phyloP scores from a whole-genome alignment of 2,888 invertebrate species.

The Neuroscelio doddi region DNA sequence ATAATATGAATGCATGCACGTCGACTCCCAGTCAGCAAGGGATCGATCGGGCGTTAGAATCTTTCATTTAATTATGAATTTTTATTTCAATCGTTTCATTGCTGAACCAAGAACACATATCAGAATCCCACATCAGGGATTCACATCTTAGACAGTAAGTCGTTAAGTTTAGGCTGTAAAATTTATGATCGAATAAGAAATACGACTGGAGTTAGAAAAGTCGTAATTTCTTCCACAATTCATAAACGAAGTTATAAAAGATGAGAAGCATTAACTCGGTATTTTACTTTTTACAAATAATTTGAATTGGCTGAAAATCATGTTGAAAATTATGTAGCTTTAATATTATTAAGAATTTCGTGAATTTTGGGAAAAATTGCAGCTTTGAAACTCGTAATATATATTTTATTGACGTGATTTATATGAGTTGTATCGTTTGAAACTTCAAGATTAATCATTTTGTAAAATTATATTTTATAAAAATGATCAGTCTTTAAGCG shows the following conservation, averaged over 20 bases:
- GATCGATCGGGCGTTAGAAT: conserved; percentile 48
- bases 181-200: conserved; percentile 20
- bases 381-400: conserved; percentile 26
- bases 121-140: conserved; percentile 54
- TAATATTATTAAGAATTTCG: not conserved
- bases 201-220: conserved; percentile 21
- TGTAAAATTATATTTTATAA: no score
- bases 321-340: not conserved
- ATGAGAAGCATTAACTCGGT: not conserved
- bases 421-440: no score
- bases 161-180: conserved; percentile 56
- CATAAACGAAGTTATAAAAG: not conserved
- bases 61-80: conserved; percentile 49
- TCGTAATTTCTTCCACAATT: conserved; percentile 4
- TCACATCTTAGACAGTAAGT: conserved; percentile 58
- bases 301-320: not conserved
- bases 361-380: conserved; percentile 8
- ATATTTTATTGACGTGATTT: conserved; percentile 20
- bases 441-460: no score
- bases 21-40: conserved; percentile 61
- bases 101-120: conserved; percentile 71
- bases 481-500: conserved; percentile 26
- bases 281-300: not conserved
- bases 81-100: conserved; percentile 57
- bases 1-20: conserved; percentile 19